Percentiles rank a stretch among this genome's conserved stretches.
phyloP scores from a whole-genome alignment of 1,140 invertebrate genomes.

The Rhizoglyphus robini region DNA sequence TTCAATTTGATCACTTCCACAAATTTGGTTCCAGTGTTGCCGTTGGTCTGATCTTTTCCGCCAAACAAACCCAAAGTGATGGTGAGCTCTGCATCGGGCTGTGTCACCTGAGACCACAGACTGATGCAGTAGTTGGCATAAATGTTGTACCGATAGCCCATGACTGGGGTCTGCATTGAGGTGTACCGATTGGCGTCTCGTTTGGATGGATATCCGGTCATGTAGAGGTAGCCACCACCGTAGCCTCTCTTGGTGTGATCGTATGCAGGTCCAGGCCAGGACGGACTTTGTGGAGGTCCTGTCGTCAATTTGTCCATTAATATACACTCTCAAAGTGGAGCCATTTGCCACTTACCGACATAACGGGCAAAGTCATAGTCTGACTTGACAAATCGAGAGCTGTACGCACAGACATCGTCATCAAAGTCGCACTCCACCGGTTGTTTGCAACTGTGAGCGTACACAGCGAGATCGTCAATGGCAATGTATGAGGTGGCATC shows the following conservation, averaged over 20 bases:
- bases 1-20: neutral
- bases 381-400: neutral
- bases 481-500: constrained; percentile 6
- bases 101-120: neutral
- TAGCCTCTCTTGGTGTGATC: neutral
- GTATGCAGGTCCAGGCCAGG: neutral
- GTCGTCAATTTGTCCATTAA: no score
- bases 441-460: neutral
- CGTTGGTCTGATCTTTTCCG: neutral
- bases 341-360: no score
- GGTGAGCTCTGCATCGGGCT: neutral
- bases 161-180: neutral
- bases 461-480: neutral
- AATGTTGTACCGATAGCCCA: neutral
- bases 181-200: neutral
- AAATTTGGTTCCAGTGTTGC: neutral
- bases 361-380: neutral
- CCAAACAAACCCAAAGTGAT: neutral
- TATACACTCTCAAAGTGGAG: no score
- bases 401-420: constrained; percentile 14
- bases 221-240: constrained; percentile 1
- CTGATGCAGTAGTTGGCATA: neutral
- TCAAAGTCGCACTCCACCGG: constrained; percentile 10
- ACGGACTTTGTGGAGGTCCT: neutral
- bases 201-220: neutral